These are phyloP conservation scores for Bambusicola thoracicus DNA, from an alignment of 2,113 vertebrate species.

Conservation along the genomic window DNA sequence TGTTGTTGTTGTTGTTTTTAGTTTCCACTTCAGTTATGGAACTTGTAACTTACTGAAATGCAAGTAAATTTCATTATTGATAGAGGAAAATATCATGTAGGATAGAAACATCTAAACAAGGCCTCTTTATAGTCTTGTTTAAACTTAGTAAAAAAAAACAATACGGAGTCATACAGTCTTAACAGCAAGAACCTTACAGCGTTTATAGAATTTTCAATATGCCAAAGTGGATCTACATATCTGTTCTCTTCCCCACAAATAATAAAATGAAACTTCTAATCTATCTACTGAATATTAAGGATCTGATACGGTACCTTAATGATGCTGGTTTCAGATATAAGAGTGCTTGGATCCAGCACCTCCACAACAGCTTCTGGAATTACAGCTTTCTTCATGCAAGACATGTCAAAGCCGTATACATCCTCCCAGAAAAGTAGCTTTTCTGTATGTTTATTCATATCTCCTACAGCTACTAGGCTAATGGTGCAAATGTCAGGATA, in stretches of 20 bases:
- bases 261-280: neutral
- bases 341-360: conserved; percentile 81
- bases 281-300: neutral
- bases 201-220: neutral
- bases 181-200: neutral
- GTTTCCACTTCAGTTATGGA: neutral
- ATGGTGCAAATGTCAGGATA: conserved; percentile 93
- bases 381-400: conserved; percentile 93
- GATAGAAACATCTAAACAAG: neutral
- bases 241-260: neutral
- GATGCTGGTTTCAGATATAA: conserved; percentile 85
- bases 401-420: conserved; percentile 95
- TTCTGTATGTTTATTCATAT: conserved; percentile 80
- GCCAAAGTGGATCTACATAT: neutral
- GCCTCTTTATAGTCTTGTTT: neutral
- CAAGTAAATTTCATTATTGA: neutral
- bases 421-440: conserved; percentile 93
- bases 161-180: neutral
- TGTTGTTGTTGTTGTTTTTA: neutral
- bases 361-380: conserved; percentile 91
- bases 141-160: neutral
- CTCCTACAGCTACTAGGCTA: conserved; percentile 87
- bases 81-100: neutral
- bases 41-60: neutral
- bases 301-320: conserved; percentile 83